Evolutionary conservation across 2,888 invertebrate species (phyloP).

Genomic region (Ernsta delagoae): DNA sequence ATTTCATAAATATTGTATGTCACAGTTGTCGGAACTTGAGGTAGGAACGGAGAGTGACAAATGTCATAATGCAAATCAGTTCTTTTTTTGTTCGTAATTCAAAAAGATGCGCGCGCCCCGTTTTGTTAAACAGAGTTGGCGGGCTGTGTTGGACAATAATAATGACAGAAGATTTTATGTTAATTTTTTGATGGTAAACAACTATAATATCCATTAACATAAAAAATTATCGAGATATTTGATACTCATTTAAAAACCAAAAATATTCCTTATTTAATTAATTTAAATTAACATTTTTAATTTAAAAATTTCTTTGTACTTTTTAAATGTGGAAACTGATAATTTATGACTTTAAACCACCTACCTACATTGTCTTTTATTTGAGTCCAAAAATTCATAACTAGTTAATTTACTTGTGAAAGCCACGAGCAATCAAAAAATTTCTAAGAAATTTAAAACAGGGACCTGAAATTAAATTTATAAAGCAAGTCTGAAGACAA

Average conservation of each 20-base stretch:
- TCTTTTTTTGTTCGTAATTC: constrained; percentile 13
- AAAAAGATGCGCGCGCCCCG: constrained; percentile 20
- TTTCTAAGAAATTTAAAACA: constrained; percentile 15
- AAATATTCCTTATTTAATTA: no score
- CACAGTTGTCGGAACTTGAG: constrained; percentile 17
- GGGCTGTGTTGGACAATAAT: constrained; percentile 19
- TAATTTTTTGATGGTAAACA: constrained; percentile 13
- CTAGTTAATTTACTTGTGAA: background rate
- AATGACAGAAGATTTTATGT: constrained; percentile 25
- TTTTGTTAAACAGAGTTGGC: constrained; percentile 9
- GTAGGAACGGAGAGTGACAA: constrained; percentile 18
- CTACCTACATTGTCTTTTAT: no score
- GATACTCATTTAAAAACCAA: no score
- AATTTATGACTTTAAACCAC: no score
- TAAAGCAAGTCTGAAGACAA: constrained; percentile 12
- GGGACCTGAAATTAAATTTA: constrained; percentile 1
- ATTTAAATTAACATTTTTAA: no score
- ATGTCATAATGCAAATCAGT: constrained; percentile 28
- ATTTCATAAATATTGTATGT: constrained; percentile 22
- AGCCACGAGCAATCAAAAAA: background rate
- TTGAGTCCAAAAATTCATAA: background rate
- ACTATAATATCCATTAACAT: background rate
- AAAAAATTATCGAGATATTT: no score
- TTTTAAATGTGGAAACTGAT: no score
- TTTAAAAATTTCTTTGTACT: no score